Evolutionary conservation across 2,888 invertebrate species (phyloP).

Genomic region (Caenorhabditis sinica): DNA sequence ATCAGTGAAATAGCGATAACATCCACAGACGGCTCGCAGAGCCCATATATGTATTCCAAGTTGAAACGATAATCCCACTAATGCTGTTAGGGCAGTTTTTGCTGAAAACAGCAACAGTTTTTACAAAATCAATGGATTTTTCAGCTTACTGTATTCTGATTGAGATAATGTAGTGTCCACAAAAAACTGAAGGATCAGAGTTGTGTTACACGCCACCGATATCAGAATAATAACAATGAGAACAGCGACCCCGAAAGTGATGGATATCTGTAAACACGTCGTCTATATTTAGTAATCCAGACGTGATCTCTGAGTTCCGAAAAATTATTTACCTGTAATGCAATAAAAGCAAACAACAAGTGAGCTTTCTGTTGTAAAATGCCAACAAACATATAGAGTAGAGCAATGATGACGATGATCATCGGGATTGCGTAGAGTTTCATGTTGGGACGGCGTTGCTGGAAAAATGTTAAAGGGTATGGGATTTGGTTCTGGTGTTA

Average conservation of each 20-base stretch:
- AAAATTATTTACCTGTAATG: conserved; percentile 68
- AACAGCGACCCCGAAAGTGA: conserved; percentile 72
- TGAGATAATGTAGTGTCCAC: conserved; percentile 57
- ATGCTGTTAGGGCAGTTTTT: conserved; percentile 57
- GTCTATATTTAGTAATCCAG: conserved; percentile 9
- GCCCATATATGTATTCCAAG: conserved; percentile 76
- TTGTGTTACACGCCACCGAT: conserved; percentile 70
- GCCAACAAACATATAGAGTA: conserved; percentile 76
- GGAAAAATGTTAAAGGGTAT: not conserved
- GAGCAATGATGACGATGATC: conserved; percentile 71
- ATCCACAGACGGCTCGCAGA: conserved; percentile 74
- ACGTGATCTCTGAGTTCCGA: conserved; percentile 4
- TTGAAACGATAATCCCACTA: conserved; percentile 66
- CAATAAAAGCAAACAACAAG: conserved; percentile 73
- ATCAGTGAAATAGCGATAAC: conserved; percentile 75
- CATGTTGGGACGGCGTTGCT: conserved; percentile 68
- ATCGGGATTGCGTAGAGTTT: conserved; percentile 72
- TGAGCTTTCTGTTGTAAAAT: conserved; percentile 74
- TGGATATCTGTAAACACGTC: conserved; percentile 66
- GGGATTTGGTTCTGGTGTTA: not conserved
- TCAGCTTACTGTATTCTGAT: conserved; percentile 58
- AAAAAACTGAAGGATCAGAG: conserved; percentile 66
- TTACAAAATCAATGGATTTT: not conserved
- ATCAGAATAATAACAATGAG: conserved; percentile 70
- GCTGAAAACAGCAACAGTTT: conserved; percentile 36